These are phyloP conservation scores for Oscheius onirici DNA, from an alignment of 2,888 invertebrate species.

Conservation along the genomic window DNA sequence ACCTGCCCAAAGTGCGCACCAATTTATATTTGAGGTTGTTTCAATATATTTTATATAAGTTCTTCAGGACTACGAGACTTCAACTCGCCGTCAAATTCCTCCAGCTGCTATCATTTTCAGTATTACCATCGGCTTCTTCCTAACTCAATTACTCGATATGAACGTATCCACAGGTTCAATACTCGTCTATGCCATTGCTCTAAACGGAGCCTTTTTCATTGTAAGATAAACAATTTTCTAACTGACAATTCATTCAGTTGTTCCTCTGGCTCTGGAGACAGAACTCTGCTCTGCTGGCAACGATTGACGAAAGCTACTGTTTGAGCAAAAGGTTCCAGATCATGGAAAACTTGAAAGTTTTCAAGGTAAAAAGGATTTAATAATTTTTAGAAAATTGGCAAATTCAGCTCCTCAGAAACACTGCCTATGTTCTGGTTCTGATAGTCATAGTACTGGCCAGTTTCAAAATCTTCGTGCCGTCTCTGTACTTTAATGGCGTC, in stretches of 20 bases:
- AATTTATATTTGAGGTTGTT: too few species aligned
- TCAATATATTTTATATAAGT: too few species aligned
- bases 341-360: slow-evolving; percentile 11
- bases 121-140: neutral
- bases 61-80: slow-evolving; percentile 8
- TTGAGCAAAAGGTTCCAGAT: slow-evolving; percentile 3
- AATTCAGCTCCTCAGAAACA: neutral
- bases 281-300: neutral
- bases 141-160: neutral
- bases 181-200: neutral
- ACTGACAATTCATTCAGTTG: neutral
- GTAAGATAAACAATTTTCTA: neutral
- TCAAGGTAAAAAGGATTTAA: neutral
- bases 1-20: too few species aligned
- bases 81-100: neutral
- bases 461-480: slow-evolving; percentile 1
- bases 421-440: neutral
- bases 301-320: neutral
- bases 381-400: neutral
- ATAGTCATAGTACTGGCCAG: neutral
- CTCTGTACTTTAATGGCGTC: neutral
- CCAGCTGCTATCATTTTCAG: neutral
- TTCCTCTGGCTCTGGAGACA: slow-evolving; percentile 1
- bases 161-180: neutral
- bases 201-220: neutral